A percentile compares a stretch with the other conserved stretches of the same genome.
Conservation (phyloP, 2,888 invertebrate species). For the Danaus chrysippus region DNA sequence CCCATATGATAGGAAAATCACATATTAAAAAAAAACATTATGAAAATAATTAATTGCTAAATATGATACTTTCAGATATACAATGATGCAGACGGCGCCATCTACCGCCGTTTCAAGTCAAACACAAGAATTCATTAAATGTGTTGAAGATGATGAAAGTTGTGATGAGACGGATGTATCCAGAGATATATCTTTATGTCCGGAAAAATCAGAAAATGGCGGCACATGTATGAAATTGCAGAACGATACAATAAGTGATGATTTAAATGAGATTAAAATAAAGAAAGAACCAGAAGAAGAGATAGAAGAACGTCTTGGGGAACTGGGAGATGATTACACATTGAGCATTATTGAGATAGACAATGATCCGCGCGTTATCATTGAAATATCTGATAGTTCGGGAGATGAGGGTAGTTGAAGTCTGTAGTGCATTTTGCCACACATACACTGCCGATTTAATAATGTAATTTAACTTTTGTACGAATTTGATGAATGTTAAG, state of each 20-base stretch:
- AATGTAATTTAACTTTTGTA: neutral
- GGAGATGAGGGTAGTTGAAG: slow-evolving; percentile 35
- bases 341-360: slow-evolving; percentile 47
- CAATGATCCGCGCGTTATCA: slow-evolving; percentile 54
- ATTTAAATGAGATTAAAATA: slow-evolving; percentile 22
- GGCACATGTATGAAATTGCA: neutral
- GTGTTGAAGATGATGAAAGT: neutral
- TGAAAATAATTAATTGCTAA: neutral
- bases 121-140: neutral
- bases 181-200: no score
- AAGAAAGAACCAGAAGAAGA: slow-evolving; percentile 36
- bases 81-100: slow-evolving; percentile 29
- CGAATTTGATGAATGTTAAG: no score
- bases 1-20: no score
- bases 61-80: slow-evolving; percentile 28
- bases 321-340: slow-evolving; percentile 45
- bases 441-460: neutral
- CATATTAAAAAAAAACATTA: no score
- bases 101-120: slow-evolving; percentile 1
- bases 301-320: slow-evolving; percentile 37
- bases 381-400: slow-evolving; percentile 59
- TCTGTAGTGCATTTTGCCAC: neutral
- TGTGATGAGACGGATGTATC: no score
- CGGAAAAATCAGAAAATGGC: no score
- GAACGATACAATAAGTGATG: slow-evolving; percentile 10